Conservation (phyloP, 1,140 invertebrate species). For the Anoplophora glabripennis region DNA sequence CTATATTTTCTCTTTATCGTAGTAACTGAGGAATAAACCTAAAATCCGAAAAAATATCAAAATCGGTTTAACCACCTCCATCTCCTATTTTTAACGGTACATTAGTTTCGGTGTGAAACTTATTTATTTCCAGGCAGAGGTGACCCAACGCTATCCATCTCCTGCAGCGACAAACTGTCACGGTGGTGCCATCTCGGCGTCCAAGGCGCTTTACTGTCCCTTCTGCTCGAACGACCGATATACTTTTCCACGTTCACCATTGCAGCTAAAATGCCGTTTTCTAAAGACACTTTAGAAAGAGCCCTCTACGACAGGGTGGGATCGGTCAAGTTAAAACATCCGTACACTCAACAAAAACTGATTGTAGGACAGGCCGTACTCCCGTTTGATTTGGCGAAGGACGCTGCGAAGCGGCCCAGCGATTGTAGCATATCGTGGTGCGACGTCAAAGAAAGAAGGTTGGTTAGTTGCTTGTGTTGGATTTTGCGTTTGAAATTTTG, state of each 20-base stretch:
- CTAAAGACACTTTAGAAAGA: constrained; percentile 60
- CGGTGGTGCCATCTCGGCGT: constrained; percentile 83
- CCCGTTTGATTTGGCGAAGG: constrained; percentile 52
- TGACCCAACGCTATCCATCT: constrained; percentile 82
- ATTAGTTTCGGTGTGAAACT: too few relatives aligned
- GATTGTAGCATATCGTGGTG: constrained; percentile 63
- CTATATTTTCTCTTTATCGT: too few relatives aligned
- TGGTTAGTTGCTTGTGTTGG: not conserved
- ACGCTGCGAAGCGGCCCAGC: constrained; percentile 52
- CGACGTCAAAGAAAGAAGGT: constrained; percentile 27
- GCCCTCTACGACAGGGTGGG: constrained; percentile 59
- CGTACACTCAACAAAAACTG: constrained; percentile 41
- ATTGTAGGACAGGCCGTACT: constrained; percentile 44
- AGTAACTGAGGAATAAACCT: too few relatives aligned
- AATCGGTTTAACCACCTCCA: not conserved
- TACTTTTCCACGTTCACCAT: constrained; percentile 71
- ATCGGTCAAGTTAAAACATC: constrained; percentile 34
- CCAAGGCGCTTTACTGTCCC: constrained; percentile 74
- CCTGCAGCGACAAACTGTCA: constrained; percentile 91
- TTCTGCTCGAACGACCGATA: constrained; percentile 66
- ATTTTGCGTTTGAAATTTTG: not conserved
- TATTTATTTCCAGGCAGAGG: constrained; percentile 58
- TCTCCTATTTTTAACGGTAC: not conserved
- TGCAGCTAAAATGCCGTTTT: constrained; percentile 65
- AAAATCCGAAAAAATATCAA: too few relatives aligned